Evolutionary conservation across 2,888 invertebrate genomes (phyloP), one percentile per base, ranked within the genome.

Genomic region (Dynastes hyllus): DNA sequence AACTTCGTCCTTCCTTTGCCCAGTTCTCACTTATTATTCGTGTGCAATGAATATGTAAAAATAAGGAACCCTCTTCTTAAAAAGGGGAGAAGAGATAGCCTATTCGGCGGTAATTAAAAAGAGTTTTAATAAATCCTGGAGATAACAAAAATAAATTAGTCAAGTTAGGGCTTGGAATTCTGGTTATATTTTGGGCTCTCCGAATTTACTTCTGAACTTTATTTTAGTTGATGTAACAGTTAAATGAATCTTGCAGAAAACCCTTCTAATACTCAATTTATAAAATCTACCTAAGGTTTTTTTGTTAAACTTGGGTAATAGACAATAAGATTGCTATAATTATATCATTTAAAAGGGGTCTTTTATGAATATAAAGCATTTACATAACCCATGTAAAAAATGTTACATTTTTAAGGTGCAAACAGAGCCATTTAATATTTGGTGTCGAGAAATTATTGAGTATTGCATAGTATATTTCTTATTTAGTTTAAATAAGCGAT

Each of bases 21-120:
- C 45, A 75, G 73, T 75, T 61, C 55, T 75, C 63, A 61, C 73
- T 75, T 75, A 61, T 40, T 75, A 75, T 75, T 75, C 73, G 73
- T 75, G 73, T 63, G 73, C 73, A 75, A 13, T 75, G 73, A 63
- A 61, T 75, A 61, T 75, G 73, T 75, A 73, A 58, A 75, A 75
- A 75, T 61, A 61, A 13, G 61, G 45, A 45, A 45, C 73, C 61
- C 73, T 75, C 45, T 61, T 45, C 61, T 58, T 37, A 13, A n/a
- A 61, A 75, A 50, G 45, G 37, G 40, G 32, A 27, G 71, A 71
- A 6, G 55, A 55, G 71, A 55, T 71, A 71, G 71, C 71, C 55
- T 55, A 58, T 75, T 75, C 61, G 61, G 45, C 45, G 63, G 37
- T 71, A 71, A 71, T 71, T 71, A 71, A 71, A 71, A 71, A 53